Evolutionary conservation across 2,797 vertebrate species (phyloP), one percentile per base, ranked within the genome.

Genomic region (Chelmon rostratus): DNA sequence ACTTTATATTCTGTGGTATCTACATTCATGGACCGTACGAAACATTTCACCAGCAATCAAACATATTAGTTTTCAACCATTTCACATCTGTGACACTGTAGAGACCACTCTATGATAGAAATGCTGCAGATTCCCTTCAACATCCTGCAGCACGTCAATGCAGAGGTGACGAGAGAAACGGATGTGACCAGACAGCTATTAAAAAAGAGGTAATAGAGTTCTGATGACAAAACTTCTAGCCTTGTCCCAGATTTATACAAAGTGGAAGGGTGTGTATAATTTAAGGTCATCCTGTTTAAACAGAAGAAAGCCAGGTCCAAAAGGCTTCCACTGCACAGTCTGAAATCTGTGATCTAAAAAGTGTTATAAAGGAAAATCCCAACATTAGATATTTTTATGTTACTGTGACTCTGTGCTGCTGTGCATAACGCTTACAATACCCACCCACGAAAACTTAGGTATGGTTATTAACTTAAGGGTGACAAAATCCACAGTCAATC

Each of bases 111-210:
- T n/a, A 25, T 31, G 57, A n/a, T 38, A 16, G 56, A 76, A 71
- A 88, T 13, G 5, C 61, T 68, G 77, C 52, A 76, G 66, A 82
- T 85, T 83, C 73, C 81, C 86, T 90, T 89, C 84, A 72, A 70
- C 53, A 73, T 68, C 59, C 72, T 74, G 61, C 50, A 44, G 61
- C 44, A 9, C 6, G 6, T 38, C 86, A 88, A 88, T 90, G 38
- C 68, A 79, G 25, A 85, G 67, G 83, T 83, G 81, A 89, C 37
- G 89, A 92, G 73, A 84, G 86, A 89, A 81, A 83, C 9, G 49
- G 54, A 78, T 68, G 69, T 28, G 54, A 86, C 19, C 13, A 38
- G 72, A 23, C 52, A 68, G 57, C 49, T 78, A 69, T 66, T 61
- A 79, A 62, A 38, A 64, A 67, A 40, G 46, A 35, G 31, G 5